phyloP scores from a whole-genome alignment of 2,113 vertebrate species.

The Trichechus manatus region DNA sequence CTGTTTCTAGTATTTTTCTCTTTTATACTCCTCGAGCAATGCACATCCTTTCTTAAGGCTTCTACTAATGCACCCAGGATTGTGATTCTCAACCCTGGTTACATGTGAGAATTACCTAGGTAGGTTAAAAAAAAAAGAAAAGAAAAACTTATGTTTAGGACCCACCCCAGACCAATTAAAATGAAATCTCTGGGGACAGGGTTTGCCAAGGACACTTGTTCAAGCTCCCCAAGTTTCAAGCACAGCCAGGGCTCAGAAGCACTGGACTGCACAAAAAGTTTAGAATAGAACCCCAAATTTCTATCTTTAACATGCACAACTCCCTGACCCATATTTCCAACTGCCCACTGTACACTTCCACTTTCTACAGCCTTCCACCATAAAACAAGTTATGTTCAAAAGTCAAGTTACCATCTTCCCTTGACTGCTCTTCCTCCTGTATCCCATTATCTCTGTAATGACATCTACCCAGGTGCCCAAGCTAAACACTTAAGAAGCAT shows the following conservation, averaged over 20 bases:
- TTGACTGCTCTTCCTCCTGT: neutral
- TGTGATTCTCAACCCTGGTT: neutral
- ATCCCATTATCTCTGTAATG: neutral
- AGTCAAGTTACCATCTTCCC: neutral
- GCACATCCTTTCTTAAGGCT: neutral
- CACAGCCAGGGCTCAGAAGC: neutral
- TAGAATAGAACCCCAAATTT: neutral
- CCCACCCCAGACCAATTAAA: neutral
- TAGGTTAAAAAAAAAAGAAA: neutral
- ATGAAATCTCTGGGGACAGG: neutral
- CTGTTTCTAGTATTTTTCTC: neutral
- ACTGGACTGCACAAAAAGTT: neutral
- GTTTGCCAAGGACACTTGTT: neutral
- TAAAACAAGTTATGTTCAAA: neutral
- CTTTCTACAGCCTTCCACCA: neutral
- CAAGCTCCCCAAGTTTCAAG: neutral
- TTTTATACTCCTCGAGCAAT: neutral
- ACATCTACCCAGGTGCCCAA: neutral
- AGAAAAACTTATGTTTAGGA: neutral
- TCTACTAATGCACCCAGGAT: neutral
- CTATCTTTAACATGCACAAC: neutral
- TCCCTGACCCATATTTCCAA: neutral
- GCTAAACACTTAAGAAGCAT: neutral
- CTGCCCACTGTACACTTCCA: neutral
- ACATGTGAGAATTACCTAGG: neutral